phyloP scores from a whole-genome alignment of 2,888 invertebrate genomes.

The Phlogophora meticulosa region DNA sequence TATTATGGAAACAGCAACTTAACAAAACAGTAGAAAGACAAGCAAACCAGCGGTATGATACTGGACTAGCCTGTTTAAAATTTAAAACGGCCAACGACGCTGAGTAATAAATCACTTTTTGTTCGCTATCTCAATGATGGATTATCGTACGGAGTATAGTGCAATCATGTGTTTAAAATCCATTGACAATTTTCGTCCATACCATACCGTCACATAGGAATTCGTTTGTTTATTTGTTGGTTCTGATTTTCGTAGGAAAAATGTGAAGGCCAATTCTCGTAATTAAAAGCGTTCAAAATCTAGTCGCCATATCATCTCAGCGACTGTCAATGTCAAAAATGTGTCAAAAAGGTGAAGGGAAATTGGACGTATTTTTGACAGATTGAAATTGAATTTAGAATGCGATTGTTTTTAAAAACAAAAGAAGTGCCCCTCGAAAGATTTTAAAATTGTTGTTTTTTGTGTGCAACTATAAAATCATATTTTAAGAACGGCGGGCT shows the following conservation, averaged over 20 bases:
- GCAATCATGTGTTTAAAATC: constrained; percentile 77
- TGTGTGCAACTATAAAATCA: too few relatives aligned
- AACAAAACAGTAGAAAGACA: constrained; percentile 41
- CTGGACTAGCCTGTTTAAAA: constrained; percentile 71
- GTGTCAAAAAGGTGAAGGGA: too few relatives aligned
- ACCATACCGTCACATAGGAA: constrained; percentile 4
- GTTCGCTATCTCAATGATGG: constrained; percentile 81
- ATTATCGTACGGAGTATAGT: constrained; percentile 75
- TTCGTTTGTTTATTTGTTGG: constrained; percentile 11
- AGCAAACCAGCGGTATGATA: constrained; percentile 44
- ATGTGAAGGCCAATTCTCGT: too few relatives aligned
- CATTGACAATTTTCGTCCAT: constrained; percentile 70
- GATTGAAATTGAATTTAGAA: too few relatives aligned
- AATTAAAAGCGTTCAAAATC: too few relatives aligned
- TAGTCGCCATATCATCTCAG: too few relatives aligned
- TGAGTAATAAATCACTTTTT: constrained; percentile 79
- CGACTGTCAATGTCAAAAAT: too few relatives aligned
- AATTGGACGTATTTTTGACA: too few relatives aligned
- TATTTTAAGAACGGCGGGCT: too few relatives aligned
- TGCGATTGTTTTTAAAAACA: too few relatives aligned
- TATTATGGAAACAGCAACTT: constrained; percentile 9
- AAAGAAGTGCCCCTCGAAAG: too few relatives aligned
- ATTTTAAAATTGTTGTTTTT: too few relatives aligned
- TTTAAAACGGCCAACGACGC: constrained; percentile 76
- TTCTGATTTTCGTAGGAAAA: neutral